Evolutionary conservation across 2,797 vertebrate species (phyloP).

Genomic region (Chiloscyllium punctatum): DNA sequence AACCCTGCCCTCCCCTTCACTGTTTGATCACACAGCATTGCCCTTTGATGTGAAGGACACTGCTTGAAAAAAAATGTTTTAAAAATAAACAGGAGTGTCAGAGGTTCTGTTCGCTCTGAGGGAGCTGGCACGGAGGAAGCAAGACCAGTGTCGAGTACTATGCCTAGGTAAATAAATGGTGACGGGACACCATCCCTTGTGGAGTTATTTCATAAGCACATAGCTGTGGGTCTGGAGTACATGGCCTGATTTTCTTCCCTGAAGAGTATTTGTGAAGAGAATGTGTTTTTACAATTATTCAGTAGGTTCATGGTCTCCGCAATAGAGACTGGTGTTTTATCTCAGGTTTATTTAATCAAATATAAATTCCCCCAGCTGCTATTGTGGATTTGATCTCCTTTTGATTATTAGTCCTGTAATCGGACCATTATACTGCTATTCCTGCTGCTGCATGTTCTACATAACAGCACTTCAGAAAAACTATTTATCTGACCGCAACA

Average conservation of each 20-base stretch:
- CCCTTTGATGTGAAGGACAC: too few species aligned
- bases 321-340: neutral
- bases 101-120: too few species aligned
- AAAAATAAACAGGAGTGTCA: too few species aligned
- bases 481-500: neutral
- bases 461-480: neutral
- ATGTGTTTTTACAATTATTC: neutral
- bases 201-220: neutral
- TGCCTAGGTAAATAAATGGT: too few species aligned
- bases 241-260: neutral
- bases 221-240: neutral
- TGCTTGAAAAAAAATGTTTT: too few species aligned
- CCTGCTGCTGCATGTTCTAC: neutral
- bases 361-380: neutral
- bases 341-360: neutral
- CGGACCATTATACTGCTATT: neutral
- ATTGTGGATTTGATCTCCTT: neutral
- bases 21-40: too few species aligned
- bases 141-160: too few species aligned
- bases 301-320: neutral
- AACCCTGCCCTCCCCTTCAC: too few species aligned
- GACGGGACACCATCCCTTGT: too few species aligned
- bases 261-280: neutral
- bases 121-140: too few species aligned
- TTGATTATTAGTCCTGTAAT: neutral